Base-by-base conservation (phyloP, 92 coral and sea anemone genomes). In the Epizoanthus scotinus region DNA sequence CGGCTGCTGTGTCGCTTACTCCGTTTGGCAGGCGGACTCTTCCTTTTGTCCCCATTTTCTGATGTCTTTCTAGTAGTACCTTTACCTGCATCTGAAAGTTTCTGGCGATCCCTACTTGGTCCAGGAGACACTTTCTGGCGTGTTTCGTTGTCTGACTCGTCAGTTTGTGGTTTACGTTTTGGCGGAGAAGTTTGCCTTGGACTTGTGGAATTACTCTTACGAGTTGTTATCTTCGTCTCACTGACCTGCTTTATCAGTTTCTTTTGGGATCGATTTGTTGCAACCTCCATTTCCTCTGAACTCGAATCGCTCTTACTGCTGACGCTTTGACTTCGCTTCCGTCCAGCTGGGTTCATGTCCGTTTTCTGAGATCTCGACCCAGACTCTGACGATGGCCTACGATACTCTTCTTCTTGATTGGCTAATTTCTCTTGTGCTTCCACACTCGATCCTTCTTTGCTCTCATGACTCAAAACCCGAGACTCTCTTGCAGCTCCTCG, bases 101-200 rank as follows among this genome's bases (percentile, higher is more conserved):
- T 54, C 7, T 55, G 64, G 21, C 9, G 28, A 27, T 62, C 53
- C 26, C 58, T 62, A 2, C 55, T 21, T 21, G 5, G 67, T 53
- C 60, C 26, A 6, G 68, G 68, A 17, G 81, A 60, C 6, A 55
- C 38, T 60, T 57, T 57, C 57, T 38, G 49, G 69, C 68, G 38
- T 31, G 59, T 56, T 28, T 71, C 44, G 17, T 27, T 71, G 52
- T 71, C 63, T 26, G 78, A 28, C 26, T 71, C 62, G 17, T 1
- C 60, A 53, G 49, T 71, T 71, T 52, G 24, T 53, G 78, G 63
- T 26, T 71, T 50, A 2, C 29, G 62, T 71, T 44, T 71, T 49
- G 42, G n/a, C n/a, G 69, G 27, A 29, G 63, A 24, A 4, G 62
- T 13, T 26, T 24, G 63, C 66, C 64, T 29, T 29, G 65, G 53